phyloP scores from a whole-genome alignment of 2,797 vertebrate genomes.

The Dicrostonyx torquatus region DNA sequence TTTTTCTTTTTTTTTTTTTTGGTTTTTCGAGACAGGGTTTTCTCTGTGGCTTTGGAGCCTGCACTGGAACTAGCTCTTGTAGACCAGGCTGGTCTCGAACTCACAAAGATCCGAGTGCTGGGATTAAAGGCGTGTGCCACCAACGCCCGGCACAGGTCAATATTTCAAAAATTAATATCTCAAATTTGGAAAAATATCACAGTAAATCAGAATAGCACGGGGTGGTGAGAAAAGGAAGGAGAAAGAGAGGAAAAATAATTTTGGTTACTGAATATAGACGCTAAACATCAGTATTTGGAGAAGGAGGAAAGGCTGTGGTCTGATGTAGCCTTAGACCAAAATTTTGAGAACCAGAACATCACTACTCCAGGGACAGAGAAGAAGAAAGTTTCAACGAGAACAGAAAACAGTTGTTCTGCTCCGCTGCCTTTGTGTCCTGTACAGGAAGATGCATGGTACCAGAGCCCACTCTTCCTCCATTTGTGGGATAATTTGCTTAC shows the following conservation, averaged over 20 bases:
- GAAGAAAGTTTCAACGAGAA: neutral
- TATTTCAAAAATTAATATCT: neutral
- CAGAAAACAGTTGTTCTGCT: neutral
- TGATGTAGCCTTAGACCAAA: neutral
- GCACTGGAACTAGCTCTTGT: no score
- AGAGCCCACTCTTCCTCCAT: neutral
- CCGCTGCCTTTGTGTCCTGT: neutral
- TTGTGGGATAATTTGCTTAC: neutral
- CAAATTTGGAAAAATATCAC: neutral
- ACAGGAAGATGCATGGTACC: no score
- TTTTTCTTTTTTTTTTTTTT: no score
- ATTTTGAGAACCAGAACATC: neutral
- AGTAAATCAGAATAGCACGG: neutral
- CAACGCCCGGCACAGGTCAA: no score
- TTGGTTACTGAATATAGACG: neutral
- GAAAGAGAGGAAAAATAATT: neutral
- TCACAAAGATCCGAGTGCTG: no score
- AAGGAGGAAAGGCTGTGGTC: no score
- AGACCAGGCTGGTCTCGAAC: no score
- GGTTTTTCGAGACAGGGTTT: no score
- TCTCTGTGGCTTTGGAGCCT: no score
- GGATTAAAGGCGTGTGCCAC: no score
- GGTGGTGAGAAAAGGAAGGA: rapidly evolving
- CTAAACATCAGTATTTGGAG: neutral
- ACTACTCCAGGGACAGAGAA: neutral